Evolutionary conservation across 2,888 invertebrate genomes (phyloP), one percentile per base, ranked within the genome.

Genomic region (Bimastos eiseni): DNA sequence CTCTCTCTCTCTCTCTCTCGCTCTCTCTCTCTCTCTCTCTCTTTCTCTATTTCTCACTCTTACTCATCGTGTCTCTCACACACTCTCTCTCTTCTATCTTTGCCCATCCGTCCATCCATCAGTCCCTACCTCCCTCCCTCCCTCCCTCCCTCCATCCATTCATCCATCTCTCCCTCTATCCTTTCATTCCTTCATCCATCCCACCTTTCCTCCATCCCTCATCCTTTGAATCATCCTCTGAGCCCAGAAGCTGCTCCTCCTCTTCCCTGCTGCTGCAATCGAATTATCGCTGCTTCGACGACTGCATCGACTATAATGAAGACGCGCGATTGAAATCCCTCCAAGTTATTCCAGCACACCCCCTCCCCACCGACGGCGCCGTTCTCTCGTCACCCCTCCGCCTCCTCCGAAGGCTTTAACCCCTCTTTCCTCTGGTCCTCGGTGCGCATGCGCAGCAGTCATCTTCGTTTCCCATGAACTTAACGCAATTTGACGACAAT

Each of bases 401-500:
- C 70, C 70, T 30, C 70, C 70, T n/a, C n/a, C n/a, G n/a, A n/a
- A n/a, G n/a, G 70, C 70, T n/a, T n/a, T 70, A 6, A 70, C 70
- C 70, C 70, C n/a, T n/a, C 49, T 70, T 70, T n/a, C 70, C 70
- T 30, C 6, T n/a, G 30, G 30, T 3, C 55, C 70, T 1, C 70
- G 8, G 8, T 70, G 70, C 70, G 70, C 70, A 70, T 70, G 70
- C 70, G 70, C 70, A n/a, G 70, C n/a, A 70, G 70, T 70, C 70
- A 70, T 70, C 70, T 70, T 70, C 70, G 70, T 70, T 70, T 70
- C 70, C 70, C 70, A 70, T n/a, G n/a, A 70, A 70, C 70, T 70
- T 70, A 70, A 70, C 70, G n/a, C 70, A 70, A 70, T 70, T 70
- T 70, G 70, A n/a, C 70, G 70, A 70, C 70, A 70, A 70, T 70